These are phyloP conservation scores for Myathropa florea DNA, from an alignment of 2,888 invertebrate genomes.

Conservation along the genomic window DNA sequence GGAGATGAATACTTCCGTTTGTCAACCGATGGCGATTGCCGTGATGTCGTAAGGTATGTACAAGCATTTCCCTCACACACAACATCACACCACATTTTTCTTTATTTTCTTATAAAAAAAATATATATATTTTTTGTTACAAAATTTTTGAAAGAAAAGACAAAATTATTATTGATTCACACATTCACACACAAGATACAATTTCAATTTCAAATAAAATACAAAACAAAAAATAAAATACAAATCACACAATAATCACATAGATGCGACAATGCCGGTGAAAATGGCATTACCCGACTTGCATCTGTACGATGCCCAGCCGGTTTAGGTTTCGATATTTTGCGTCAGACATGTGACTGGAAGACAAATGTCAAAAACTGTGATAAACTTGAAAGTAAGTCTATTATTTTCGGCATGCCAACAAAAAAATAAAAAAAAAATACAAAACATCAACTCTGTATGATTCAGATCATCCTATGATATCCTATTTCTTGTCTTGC, in stretches of 20 bases:
- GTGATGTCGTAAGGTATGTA: slow-evolving; percentile 94
- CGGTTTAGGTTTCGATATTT: slow-evolving; percentile 96
- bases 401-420: slow-evolving; percentile 72
- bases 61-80: neutral
- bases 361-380: slow-evolving; percentile 98
- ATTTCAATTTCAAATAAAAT: slow-evolving; percentile 49
- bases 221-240: slow-evolving; percentile 39
- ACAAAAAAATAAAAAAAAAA: slow-evolving; percentile 22
- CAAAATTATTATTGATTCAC: slow-evolving; percentile 1
- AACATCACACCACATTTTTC: neutral
- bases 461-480: slow-evolving; percentile 67
- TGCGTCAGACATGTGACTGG: slow-evolving; percentile 97
- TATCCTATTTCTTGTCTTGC: slow-evolving; percentile 62
- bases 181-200: slow-evolving; percentile 25
- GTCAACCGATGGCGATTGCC: slow-evolving; percentile 91
- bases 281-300: slow-evolving; percentile 92
- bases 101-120: neutral
- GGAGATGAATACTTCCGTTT: slow-evolving; percentile 96
- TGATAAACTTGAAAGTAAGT: slow-evolving; percentile 96
- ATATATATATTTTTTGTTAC: no score
- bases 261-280: slow-evolving; percentile 96
- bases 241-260: slow-evolving; percentile 44
- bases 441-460: slow-evolving; percentile 2
- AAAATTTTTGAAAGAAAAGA: neutral
- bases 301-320: slow-evolving; percentile 94